Evolutionary conservation across 1,140 invertebrate genomes (phyloP).

Genomic region (Pararge aegeria): DNA sequence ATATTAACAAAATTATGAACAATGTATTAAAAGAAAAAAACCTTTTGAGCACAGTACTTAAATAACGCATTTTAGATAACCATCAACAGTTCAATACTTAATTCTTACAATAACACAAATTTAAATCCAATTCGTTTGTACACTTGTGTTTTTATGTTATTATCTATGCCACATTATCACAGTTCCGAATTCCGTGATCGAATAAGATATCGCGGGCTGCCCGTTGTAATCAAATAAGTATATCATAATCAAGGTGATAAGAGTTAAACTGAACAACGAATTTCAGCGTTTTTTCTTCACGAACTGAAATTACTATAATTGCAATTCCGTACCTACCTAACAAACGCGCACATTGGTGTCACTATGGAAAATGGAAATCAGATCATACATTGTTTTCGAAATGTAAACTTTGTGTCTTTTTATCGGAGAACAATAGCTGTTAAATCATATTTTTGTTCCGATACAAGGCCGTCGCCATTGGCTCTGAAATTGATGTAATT

Average conservation of each 20-base stretch:
- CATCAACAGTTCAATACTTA: background rate
- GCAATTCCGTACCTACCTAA: too few relatives aligned
- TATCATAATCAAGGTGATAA: too few relatives aligned
- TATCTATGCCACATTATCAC: too few relatives aligned
- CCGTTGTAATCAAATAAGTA: too few relatives aligned
- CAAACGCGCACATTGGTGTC: background rate
- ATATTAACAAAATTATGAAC: conserved; percentile 8
- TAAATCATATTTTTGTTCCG: conserved; percentile 1
- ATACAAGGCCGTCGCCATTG: background rate
- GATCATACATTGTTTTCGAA: conserved; percentile 31
- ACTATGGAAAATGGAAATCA: background rate
- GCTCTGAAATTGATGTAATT: background rate
- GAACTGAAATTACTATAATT: too few relatives aligned
- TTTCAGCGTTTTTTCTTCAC: too few relatives aligned
- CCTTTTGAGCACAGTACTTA: conserved; percentile 5
- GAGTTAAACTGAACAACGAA: too few relatives aligned
- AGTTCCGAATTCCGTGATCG: too few relatives aligned
- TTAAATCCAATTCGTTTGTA: too few relatives aligned
- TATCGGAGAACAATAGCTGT: conserved; percentile 14
- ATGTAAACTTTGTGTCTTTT: conserved; percentile 24
- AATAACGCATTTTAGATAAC: conserved; percentile 3
- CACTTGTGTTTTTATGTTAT: too few relatives aligned
- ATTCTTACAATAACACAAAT: too few relatives aligned
- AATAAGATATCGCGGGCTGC: too few relatives aligned
- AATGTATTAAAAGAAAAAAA: conserved; percentile 2